Conservation (phyloP, 2,797 vertebrate genomes). For the Gobio occitaniae region DNA sequence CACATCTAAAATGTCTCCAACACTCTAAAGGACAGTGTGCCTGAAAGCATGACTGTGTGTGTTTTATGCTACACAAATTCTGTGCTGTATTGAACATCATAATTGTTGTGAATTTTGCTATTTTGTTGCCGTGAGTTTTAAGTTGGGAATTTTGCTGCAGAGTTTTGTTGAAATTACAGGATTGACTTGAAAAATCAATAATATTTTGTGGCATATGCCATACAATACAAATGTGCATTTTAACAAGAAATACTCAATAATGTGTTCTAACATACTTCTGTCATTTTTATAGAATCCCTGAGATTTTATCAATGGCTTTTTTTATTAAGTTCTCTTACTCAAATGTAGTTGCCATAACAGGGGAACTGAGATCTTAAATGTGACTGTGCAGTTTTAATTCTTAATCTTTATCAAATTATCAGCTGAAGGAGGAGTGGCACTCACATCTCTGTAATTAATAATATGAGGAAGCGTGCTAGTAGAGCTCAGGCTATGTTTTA, state of each 20-base stretch:
- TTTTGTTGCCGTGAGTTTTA: not conserved
- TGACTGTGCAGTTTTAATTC: conserved; percentile 19
- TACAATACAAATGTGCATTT: not conserved
- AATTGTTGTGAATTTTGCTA: not conserved
- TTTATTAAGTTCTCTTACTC: conserved; percentile 4
- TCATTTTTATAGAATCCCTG: conserved; percentile 4
- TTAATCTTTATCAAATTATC: conserved; percentile 16
- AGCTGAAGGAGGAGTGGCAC: conserved; percentile 9
- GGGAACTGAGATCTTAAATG: not conserved
- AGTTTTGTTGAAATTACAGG: not conserved
- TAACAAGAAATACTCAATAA: not conserved
- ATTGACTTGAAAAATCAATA: no score
- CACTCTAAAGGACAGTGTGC: not conserved
- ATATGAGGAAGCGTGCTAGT: conserved; percentile 40
- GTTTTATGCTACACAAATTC: conserved; percentile 13
- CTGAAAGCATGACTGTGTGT: not conserved
- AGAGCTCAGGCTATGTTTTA: conserved; percentile 25
- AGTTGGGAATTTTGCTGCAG: not conserved
- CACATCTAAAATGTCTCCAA: conserved; percentile 13
- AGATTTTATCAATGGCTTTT: not conserved
- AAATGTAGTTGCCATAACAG: not conserved
- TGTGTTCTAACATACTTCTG: not conserved
- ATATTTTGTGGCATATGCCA: no score
- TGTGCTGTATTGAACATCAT: not conserved
- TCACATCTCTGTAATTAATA: conserved; percentile 32